Base-by-base conservation (phyloP, 2,797 vertebrate species). In the Galago senegalensis region DNA sequence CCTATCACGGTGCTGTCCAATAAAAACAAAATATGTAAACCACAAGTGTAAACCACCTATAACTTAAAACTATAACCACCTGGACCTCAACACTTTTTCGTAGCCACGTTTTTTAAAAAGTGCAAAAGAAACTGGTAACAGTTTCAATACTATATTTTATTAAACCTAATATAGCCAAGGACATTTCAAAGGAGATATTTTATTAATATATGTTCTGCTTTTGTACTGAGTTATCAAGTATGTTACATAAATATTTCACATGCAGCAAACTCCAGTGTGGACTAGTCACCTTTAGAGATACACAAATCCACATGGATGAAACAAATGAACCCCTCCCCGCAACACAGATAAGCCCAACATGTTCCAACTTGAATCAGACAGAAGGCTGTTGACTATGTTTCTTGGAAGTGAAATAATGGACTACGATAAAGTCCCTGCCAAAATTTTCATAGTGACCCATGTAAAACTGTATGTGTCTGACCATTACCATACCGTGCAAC, bases 121-220 rank as follows among this genome's bases (percentile, higher is more conserved):
- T 25, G 17, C 31, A 27, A 31, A 65, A 31, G 40, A 43, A 83
- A 79, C 0, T 16, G n/a, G 12, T 5, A 63, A 31, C 60, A 60
- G 8, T 84, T 87, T 94, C 72, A 86, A 46, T n/a, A 90, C 37
- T 73, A 17, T 73, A 88, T 93, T 94, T 89, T 80, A 61, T 91
- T 72, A 53, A 94, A 67, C 5, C 2, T 16, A 61, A 14, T 80
- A 58, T 70, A 83, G 72, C 0, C 27, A 82, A 75, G 43, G 10
- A 79, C 69, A 72, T 46, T 63, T 81, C 9, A 89, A 91, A 79
- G 77, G 70, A 94, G 37, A 56, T 88, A 60, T 60, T 91, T 85
- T 89, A 53, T 87, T 53, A 29, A 6, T 7, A 49, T 14, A 49
- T 49, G 49, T 49, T 49, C 49, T 49, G 8, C 70, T 93, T 73